Evolutionary conservation across 2,113 vertebrate genomes (phyloP).

Genomic region (Numenius arquata): DNA sequence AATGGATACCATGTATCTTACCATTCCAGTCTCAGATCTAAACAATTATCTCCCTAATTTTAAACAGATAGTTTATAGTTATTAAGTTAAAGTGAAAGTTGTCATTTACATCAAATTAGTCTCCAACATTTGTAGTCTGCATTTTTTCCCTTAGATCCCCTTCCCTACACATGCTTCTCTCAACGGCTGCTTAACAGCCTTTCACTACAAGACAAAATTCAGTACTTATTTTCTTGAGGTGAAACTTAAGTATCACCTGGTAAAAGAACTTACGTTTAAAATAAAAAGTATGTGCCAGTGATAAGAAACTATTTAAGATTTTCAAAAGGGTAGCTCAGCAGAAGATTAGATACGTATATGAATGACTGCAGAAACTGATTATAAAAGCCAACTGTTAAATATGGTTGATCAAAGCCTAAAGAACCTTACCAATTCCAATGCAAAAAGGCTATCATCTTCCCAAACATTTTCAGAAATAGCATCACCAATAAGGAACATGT

Average conservation of each 20-base stretch:
- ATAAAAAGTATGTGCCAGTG: neutral
- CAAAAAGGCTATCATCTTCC: conserved; percentile 90
- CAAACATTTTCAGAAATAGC: conserved; percentile 86
- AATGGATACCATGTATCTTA: neutral
- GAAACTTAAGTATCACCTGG: neutral
- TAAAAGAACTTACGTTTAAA: neutral
- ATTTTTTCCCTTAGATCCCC: neutral
- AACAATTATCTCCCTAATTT: neutral
- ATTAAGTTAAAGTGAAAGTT: neutral
- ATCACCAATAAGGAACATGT: conserved; percentile 79
- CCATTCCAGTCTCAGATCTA: neutral
- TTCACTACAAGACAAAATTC: neutral
- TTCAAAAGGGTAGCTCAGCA: neutral
- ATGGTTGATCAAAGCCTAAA: neutral
- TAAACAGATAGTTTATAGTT: neutral
- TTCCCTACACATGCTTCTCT: neutral
- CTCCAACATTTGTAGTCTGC: neutral
- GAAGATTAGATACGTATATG: neutral
- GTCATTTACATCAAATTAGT: neutral
- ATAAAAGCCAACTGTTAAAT: neutral
- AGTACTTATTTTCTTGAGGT: neutral
- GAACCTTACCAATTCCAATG: conserved; percentile 85
- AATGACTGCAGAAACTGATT: neutral
- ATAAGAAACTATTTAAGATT: neutral
- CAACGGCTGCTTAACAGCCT: neutral